A percentile compares a stretch with the other conserved stretches of the same genome.
Conservation (phyloP, 2,888 invertebrate species). For the Tholera decimalis region DNA sequence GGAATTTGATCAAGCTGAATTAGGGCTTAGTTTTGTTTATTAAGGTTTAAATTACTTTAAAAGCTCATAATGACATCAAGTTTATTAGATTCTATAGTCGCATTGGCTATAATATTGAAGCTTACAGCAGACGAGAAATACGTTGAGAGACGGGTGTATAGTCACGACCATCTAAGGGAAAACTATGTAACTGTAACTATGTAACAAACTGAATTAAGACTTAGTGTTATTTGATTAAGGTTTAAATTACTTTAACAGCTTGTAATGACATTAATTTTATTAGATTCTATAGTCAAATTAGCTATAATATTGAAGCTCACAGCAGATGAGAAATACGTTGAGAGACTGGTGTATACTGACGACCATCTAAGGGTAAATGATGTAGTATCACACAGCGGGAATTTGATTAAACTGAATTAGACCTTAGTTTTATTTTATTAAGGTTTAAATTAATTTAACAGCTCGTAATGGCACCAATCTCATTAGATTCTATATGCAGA, state of each 20-base stretch:
- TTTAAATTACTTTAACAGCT: background rate
- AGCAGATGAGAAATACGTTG: too few relatives aligned
- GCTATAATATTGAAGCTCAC: too few relatives aligned
- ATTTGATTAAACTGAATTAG: too few relatives aligned
- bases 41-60: background rate
- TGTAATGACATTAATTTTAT: background rate
- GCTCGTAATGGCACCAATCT: background rate
- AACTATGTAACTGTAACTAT: too few relatives aligned
- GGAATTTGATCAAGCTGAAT: slow-evolving; percentile 49
- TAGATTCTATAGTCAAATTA: background rate
- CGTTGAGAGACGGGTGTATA: too few relatives aligned
- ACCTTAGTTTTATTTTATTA: background rate
- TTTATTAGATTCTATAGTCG: background rate
- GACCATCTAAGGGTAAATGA: too few relatives aligned
- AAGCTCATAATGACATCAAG: background rate
- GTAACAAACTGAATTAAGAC: too few relatives aligned
- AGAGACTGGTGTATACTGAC: too few relatives aligned
- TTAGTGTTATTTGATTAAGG: background rate
- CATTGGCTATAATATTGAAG: too few relatives aligned
- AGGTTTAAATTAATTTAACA: background rate
- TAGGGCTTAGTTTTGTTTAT: background rate
- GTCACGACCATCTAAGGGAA: too few relatives aligned
- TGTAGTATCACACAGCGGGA: too few relatives aligned
- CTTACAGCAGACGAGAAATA: too few relatives aligned
- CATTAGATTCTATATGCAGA: background rate